Conservation (phyloP, 1,140 invertebrate genomes). For the Stegodyphus dumicola region DNA sequence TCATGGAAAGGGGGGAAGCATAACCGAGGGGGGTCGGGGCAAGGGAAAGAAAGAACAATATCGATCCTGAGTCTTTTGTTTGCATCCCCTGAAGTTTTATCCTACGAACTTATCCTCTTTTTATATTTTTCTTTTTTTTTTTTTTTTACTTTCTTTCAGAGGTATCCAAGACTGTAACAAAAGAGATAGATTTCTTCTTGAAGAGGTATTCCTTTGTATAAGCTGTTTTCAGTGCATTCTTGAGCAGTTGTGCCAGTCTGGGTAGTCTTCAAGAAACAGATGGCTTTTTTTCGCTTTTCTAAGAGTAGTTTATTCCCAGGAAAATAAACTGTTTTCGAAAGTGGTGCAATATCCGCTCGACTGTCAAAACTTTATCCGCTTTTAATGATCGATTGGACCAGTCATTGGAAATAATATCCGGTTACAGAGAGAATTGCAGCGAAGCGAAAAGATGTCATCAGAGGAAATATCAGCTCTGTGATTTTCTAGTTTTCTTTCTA, state of each 20-base stretch:
- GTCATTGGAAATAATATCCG: too few species aligned
- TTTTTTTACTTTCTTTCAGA: background rate
- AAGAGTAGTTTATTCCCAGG: background rate
- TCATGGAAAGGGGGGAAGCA: too few species aligned
- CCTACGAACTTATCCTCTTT: background rate
- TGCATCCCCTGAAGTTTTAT: conserved; percentile 33
- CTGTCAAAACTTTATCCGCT: background rate
- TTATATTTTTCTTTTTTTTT: background rate
- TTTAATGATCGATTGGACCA: conserved; percentile 16
- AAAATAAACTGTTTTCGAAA: conserved; percentile 35
- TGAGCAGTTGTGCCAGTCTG: too few species aligned
- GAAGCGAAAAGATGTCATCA: too few species aligned
- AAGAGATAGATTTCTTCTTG: conserved; percentile 23
- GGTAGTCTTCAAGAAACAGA: too few species aligned
- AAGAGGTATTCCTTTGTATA: conserved; percentile 17
- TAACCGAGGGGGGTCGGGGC: too few species aligned
- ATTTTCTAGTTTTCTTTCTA: too few species aligned
- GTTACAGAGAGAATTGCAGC: too few species aligned
- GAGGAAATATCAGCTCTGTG: too few species aligned
- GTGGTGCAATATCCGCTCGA: background rate
- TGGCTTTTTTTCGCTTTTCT: too few species aligned
- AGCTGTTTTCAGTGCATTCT: background rate
- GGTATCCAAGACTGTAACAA: conserved; percentile 10
- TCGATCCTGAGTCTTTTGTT: conserved; percentile 36
- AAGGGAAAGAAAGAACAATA: conserved; percentile 21